A percentile compares a stretch with the other conserved stretches of the same genome.
phyloP scores from a whole-genome alignment of 2,797 vertebrate genomes.

The Miichthys miiuy region DNA sequence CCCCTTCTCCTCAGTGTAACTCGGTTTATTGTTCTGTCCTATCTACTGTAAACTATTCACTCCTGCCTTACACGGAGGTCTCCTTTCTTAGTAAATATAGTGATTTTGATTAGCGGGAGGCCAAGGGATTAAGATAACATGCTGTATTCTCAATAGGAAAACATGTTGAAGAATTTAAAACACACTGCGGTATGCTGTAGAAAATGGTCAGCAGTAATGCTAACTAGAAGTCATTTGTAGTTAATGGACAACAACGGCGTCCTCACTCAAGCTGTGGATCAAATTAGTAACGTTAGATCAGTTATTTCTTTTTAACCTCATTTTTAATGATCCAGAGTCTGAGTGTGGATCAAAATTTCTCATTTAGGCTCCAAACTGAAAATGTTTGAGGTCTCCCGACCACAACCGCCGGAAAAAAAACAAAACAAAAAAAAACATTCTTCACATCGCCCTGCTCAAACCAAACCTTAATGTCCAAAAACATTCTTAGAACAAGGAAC shows the following conservation, averaged over 20 bases:
- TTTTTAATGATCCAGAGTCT: slow-evolving; percentile 3
- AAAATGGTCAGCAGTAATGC: background rate
- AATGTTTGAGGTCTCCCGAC: slow-evolving; percentile 32
- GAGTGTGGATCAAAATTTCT: slow-evolving; percentile 11
- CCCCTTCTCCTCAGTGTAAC: background rate
- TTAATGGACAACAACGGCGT: background rate
- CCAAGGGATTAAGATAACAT: slow-evolving; percentile 1
- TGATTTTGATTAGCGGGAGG: background rate
- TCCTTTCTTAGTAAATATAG: background rate
- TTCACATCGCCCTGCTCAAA: slow-evolving; percentile 40
- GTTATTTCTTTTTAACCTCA: background rate
- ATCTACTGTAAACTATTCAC: slow-evolving; percentile 8
- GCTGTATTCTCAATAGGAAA: background rate
- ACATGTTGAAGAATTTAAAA: background rate
- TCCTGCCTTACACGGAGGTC: background rate
- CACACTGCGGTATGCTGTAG: no score
- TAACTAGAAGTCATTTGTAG: slow-evolving; percentile 5
- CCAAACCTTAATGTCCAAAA: slow-evolving; percentile 36
- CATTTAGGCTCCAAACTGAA: slow-evolving; percentile 27
- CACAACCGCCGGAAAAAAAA: slow-evolving; percentile 25
- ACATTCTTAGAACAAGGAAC: slow-evolving; percentile 35
- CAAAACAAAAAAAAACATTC: slow-evolving; percentile 30
- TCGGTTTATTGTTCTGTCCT: slow-evolving; percentile 7
- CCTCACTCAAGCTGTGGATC: slow-evolving; percentile 12
- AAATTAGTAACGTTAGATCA: background rate